These are phyloP conservation scores for Tolmerus cingulatus DNA, from an alignment of 2,888 invertebrate genomes.

Conservation along the genomic window DNA sequence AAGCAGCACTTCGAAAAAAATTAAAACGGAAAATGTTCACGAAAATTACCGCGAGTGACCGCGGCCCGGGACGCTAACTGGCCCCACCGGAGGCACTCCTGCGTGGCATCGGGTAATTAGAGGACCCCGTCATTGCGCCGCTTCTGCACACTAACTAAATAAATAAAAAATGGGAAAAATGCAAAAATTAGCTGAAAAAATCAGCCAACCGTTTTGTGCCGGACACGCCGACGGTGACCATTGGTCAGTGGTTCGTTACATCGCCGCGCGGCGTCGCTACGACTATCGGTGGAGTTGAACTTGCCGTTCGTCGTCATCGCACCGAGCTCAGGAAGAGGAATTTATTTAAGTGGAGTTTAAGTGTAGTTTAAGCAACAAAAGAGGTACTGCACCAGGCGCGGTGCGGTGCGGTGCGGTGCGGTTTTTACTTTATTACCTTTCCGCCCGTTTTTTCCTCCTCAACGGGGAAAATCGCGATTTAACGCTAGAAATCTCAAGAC, in stretches of 20 bases:
- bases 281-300: background rate
- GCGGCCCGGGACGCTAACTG: background rate
- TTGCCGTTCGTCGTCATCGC: too few species aligned
- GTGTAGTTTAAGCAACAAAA: constrained; percentile 26
- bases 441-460: background rate
- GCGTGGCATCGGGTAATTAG: constrained; percentile 37
- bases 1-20: background rate
- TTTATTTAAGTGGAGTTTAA: too few species aligned
- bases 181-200: constrained; percentile 35
- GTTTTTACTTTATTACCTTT: background rate
- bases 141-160: background rate
- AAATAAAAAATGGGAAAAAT: background rate
- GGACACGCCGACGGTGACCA: background rate
- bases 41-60: background rate
- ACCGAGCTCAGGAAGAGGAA: constrained; percentile 6
- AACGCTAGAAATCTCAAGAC: constrained; percentile 33
- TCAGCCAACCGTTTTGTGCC: constrained; percentile 22
- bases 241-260: background rate
- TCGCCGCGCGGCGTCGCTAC: background rate
- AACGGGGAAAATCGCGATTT: constrained; percentile 37
- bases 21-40: constrained; percentile 16
- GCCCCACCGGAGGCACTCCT: constrained; percentile 24
- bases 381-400: background rate
- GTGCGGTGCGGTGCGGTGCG: background rate
- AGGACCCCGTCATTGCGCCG: constrained; percentile 13